Conservation (phyloP, 35 echinoderm and acorn worm genomes). For the Holothuria glaberrima region DNA sequence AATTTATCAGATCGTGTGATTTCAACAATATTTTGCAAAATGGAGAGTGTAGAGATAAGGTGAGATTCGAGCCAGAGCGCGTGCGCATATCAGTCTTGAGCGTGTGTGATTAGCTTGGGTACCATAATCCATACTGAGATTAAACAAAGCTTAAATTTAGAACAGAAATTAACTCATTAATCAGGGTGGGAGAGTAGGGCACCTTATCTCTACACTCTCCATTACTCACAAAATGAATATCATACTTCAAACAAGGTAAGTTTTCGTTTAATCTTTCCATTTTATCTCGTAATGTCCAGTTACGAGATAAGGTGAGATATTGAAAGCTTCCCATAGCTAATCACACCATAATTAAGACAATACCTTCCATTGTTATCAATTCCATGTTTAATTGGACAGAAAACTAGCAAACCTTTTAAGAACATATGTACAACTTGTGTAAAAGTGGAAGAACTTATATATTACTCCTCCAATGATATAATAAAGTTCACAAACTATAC, state of each 20-base stretch:
- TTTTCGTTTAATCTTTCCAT: conserved; percentile 25
- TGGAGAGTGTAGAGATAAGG: conserved; percentile 15
- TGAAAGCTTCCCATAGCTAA: neutral
- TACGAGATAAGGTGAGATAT: conserved; percentile 5
- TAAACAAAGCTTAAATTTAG: no score
- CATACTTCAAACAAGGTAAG: conserved; percentile 40
- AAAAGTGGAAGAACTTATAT: neutral
- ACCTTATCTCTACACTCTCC: conserved; percentile 13
- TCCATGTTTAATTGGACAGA: neutral
- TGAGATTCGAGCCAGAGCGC: conserved; percentile 2
- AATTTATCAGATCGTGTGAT: no score
- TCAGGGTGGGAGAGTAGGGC: neutral
- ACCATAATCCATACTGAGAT: no score
- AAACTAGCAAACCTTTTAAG: neutral
- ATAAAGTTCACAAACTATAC: neutral
- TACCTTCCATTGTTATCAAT: neutral
- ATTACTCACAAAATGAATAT: conserved; percentile 20
- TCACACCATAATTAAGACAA: neutral
- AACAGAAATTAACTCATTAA: no score
- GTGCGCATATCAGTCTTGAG: neutral
- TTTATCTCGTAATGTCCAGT: neutral
- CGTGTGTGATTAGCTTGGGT: no score
- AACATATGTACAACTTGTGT: conserved; percentile 5
- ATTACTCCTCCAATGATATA: neutral
- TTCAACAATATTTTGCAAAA: no score